phyloP scores from a whole-genome alignment of 2,113 vertebrate species.

The Potamarius usumacintae region DNA sequence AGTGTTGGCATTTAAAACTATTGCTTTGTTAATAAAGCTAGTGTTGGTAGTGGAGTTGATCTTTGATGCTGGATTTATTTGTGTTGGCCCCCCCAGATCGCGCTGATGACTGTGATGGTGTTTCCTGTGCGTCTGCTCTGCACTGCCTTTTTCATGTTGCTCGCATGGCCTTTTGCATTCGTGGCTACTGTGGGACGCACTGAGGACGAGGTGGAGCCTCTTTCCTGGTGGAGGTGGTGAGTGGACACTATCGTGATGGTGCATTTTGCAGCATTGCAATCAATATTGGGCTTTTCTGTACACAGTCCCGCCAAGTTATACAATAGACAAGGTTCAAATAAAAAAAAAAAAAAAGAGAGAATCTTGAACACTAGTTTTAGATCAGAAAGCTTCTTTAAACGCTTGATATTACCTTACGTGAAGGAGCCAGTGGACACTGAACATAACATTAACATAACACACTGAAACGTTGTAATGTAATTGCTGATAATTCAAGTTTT shows the following conservation, averaged over 20 bases:
- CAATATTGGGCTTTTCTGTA: neutral
- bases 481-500: neutral
- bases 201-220: slow-evolving; percentile 76
- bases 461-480: neutral
- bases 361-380: neutral
- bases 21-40: neutral
- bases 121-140: slow-evolving; percentile 89
- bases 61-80: neutral
- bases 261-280: neutral
- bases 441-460: neutral
- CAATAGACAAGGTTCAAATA: neutral
- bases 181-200: slow-evolving; percentile 79
- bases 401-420: neutral
- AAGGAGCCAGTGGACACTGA: neutral
- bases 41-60: neutral
- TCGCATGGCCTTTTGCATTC: slow-evolving; percentile 93
- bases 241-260: neutral
- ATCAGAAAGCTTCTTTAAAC: neutral
- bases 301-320: neutral
- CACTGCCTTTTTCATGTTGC: slow-evolving; percentile 86
- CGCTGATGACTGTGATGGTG: slow-evolving; percentile 87
- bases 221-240: slow-evolving; percentile 83
- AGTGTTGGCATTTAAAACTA: neutral
- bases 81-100: slow-evolving; percentile 71
- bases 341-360: neutral